phyloP scores from a whole-genome alignment of 2,797 vertebrate species.

The Argyrosomus regius region DNA sequence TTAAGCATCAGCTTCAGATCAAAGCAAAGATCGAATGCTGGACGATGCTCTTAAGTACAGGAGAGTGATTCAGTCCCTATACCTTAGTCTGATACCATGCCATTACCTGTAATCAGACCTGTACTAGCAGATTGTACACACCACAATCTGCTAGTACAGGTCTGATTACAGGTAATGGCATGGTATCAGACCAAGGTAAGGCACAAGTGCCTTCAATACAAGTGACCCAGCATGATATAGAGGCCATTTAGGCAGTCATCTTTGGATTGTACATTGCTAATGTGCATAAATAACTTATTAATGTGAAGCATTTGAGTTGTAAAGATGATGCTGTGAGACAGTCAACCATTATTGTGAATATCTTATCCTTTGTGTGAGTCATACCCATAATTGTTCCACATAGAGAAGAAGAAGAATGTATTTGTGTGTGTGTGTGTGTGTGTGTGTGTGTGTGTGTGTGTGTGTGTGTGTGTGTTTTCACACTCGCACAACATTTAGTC shows the following conservation, averaged over 20 bases:
- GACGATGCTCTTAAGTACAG: constrained; percentile 30
- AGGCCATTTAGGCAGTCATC: not conserved
- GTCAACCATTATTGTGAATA: too few species aligned
- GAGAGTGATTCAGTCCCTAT: constrained; percentile 20
- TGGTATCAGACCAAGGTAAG: constrained; percentile 5
- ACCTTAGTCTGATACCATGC: constrained; percentile 8
- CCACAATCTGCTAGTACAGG: not conserved
- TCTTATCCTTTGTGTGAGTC: not conserved
- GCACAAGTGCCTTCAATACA: not conserved
- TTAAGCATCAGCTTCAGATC: constrained; percentile 52
- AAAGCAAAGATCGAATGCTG: constrained; percentile 45
- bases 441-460: not conserved
- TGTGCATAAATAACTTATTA: not conserved
- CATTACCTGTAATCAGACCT: constrained; percentile 24
- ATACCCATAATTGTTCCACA: not conserved
- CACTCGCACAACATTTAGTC: not conserved
- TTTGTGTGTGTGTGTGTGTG: not conserved
- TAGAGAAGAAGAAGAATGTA: not conserved
- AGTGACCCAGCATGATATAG: not conserved
- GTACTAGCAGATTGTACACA: constrained; percentile 5
- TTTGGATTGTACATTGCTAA: not conserved
- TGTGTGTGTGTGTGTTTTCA: not conserved
- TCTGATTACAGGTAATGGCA: constrained; percentile 25
- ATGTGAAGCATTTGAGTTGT: not conserved
- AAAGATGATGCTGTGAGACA: not conserved